Percentiles rank a stretch among this genome's conserved stretches.
phyloP scores from a whole-genome alignment of 2,888 invertebrate genomes.

The Lampropteryx suffumata region DNA sequence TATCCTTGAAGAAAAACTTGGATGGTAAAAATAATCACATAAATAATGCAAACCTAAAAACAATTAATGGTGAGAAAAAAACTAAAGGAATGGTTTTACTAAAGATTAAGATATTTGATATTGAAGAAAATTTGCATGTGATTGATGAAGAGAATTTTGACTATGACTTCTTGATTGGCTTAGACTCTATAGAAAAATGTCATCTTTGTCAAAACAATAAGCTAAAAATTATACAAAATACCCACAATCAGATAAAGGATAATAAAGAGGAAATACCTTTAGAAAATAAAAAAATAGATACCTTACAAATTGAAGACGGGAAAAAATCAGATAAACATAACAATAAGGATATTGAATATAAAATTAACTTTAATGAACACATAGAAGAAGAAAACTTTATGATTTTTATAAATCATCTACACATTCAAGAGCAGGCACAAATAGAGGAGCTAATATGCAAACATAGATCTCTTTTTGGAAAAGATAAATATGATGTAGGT shows the following conservation, averaged over 20 bases:
- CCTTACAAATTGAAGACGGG: no score
- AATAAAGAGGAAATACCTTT: conserved; percentile 32
- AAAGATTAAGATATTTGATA: conserved; percentile 24
- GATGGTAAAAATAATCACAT: not conserved
- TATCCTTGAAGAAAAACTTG: conserved; percentile 5
- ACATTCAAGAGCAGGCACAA: conserved; percentile 7
- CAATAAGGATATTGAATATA: conserved; percentile 3
- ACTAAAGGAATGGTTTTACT: conserved; percentile 12
- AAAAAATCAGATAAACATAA: not conserved
- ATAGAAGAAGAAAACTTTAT: conserved; percentile 11
- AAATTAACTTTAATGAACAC: no score
- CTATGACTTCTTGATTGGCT: conserved; percentile 38
- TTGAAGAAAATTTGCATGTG: conserved; percentile 30
- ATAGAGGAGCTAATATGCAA: conserved; percentile 23
- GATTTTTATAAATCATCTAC: conserved; percentile 15
- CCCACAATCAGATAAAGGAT: no score
- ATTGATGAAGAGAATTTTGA: conserved; percentile 35
- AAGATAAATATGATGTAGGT: conserved; percentile 37
- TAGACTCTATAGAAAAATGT: conserved; percentile 36
- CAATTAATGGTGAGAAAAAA: conserved; percentile 30
- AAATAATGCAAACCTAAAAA: conserved; percentile 24
- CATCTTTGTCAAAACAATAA: conserved; percentile 35
- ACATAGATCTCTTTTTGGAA: conserved; percentile 29
- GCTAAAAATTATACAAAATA: no score
- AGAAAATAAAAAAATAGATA: not conserved